Conservation (phyloP, 1,140 invertebrate species). For the Aleiodes sp. region DNA sequence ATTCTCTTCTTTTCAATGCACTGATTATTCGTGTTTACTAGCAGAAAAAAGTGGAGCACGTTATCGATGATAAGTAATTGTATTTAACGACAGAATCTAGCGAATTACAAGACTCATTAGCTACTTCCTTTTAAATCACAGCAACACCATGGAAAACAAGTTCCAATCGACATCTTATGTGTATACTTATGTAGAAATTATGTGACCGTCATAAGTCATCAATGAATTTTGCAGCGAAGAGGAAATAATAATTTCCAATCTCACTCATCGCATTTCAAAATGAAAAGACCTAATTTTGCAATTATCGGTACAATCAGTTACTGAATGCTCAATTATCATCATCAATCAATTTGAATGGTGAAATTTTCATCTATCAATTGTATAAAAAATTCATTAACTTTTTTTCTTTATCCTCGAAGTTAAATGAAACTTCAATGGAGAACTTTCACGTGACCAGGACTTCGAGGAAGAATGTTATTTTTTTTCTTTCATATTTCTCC, state of each 20-base stretch:
- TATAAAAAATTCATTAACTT: background rate
- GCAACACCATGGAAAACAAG: background rate
- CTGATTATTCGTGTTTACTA: too few relatives aligned
- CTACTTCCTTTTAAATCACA: constrained; percentile 4
- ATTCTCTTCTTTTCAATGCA: too few relatives aligned
- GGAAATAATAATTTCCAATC: background rate
- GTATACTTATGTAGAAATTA: constrained; percentile 12
- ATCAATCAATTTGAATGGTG: background rate
- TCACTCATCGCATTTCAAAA: background rate
- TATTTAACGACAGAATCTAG: background rate
- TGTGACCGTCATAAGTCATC: background rate
- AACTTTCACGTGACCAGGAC: background rate
- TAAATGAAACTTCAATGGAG: background rate
- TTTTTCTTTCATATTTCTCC: too few relatives aligned
- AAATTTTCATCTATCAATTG: background rate
- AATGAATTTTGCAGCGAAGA: too few relatives aligned
- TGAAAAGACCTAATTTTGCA: background rate
- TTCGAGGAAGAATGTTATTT: background rate
- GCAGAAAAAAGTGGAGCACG: background rate
- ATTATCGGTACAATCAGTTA: background rate
- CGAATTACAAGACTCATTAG: background rate
- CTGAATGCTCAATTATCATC: background rate
- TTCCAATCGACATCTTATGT: background rate
- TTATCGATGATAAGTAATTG: constrained; percentile 1
- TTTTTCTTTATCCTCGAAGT: too few relatives aligned